These are phyloP conservation scores for Muscicapa comitata DNA, from an alignment of 2,797 vertebrate species.

Conservation along the genomic window DNA sequence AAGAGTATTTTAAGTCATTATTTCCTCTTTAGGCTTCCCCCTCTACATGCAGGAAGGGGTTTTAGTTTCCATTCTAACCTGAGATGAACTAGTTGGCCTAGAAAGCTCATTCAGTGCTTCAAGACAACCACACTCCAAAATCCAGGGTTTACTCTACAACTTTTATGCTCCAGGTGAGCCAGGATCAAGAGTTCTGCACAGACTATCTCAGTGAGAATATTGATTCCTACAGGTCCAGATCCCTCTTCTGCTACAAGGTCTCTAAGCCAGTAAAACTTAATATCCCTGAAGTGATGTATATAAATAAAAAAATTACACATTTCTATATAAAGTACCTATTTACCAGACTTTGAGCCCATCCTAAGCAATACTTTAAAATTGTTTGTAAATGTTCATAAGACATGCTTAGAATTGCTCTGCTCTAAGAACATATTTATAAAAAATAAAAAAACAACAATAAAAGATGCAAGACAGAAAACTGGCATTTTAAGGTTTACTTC, in stretches of 20 bases:
- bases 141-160: neutral
- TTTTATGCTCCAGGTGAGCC: neutral
- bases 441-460: neutral
- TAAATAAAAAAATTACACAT: neutral
- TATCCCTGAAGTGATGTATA: neutral
- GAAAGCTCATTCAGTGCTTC: neutral
- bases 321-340: neutral
- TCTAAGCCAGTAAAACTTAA: neutral
- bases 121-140: neutral
- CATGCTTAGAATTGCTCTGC: neutral
- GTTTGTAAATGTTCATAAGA: neutral
- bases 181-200: neutral
- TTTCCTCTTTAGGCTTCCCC: slow-evolving; percentile 3
- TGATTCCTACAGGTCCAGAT: neutral
- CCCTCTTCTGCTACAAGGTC: neutral
- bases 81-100: neutral
- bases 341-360: neutral
- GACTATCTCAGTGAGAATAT: fast-evolving
- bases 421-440: neutral
- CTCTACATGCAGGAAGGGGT: neutral
- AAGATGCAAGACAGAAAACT: neutral
- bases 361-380: neutral
- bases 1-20: neutral
- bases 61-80: neutral
- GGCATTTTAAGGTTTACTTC: neutral